Conservation (phyloP, 2,113 vertebrate genomes). For the Antechinus stuartii region DNA sequence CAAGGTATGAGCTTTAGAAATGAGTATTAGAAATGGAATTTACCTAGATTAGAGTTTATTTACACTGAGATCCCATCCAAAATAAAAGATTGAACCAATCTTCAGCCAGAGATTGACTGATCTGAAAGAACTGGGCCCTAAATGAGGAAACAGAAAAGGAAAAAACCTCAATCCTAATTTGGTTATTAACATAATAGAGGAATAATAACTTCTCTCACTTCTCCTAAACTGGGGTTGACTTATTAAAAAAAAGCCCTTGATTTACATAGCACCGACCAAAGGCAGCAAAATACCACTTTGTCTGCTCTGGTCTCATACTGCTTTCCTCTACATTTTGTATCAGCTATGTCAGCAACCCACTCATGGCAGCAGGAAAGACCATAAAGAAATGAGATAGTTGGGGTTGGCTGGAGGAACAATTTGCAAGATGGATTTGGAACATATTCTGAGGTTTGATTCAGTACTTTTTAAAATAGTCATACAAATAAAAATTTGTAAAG, state of each 20-base stretch:
- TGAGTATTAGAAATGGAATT: no score
- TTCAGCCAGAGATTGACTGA: no score
- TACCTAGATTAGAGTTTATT: no score
- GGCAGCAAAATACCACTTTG: slow-evolving; percentile 62
- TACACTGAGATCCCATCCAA: no score
- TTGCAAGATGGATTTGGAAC: not conserved
- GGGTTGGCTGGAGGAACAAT: not conserved
- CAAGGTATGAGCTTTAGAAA: no score
- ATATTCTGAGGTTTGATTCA: not conserved
- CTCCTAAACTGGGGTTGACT: slow-evolving; percentile 76
- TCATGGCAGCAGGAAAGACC: not conserved
- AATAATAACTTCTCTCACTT: not conserved
- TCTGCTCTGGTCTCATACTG: slow-evolving; percentile 62
- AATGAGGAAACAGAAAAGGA: no score
- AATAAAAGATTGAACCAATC: no score
- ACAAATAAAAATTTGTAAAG: not conserved
- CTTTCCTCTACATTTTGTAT: not conserved
- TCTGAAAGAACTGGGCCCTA: no score
- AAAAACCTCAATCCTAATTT: no score
- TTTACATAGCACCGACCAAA: slow-evolving; percentile 75
- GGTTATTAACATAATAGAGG: no score
- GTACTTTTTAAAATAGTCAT: not conserved
- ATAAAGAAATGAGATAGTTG: not conserved
- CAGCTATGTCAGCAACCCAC: not conserved
- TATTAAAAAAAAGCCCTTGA: slow-evolving; percentile 69